Conservation (phyloP, 2,113 vertebrate species). For the Amblyornis subalaris region DNA sequence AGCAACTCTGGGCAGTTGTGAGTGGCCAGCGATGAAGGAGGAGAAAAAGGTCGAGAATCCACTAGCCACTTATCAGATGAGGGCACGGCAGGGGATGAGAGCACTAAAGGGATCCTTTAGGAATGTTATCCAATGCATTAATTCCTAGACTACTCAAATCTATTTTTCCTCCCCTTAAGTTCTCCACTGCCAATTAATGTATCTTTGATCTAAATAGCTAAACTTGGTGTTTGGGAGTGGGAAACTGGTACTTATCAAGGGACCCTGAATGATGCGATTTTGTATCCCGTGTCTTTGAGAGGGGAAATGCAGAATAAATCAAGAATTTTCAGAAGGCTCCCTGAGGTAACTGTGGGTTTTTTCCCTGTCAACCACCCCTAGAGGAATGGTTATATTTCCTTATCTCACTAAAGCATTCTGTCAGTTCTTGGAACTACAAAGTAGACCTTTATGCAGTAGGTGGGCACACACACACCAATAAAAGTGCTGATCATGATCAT, state of each 20-base stretch:
- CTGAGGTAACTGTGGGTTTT: not conserved
- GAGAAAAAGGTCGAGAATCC: not conserved
- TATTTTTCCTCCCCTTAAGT: not conserved
- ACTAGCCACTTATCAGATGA: not conserved
- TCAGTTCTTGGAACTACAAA: conserved; percentile 48
- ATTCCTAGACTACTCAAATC: not conserved
- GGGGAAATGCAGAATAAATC: not conserved
- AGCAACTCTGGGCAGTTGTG: not conserved
- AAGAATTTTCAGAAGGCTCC: conserved; percentile 33
- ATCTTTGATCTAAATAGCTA: conserved; percentile 43
- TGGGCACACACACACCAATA: not conserved
- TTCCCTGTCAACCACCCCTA: not conserved
- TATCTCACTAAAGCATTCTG: conserved; percentile 55
- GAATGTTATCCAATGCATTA: not conserved
- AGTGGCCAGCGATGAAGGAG: not conserved
- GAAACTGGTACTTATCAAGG: conserved; percentile 17
- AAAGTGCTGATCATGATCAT: not conserved
- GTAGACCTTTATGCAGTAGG: conserved; percentile 35
- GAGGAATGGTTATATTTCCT: conserved; percentile 26
- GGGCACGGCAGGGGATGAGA: not conserved
- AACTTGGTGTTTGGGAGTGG: not conserved
- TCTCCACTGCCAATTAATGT: conserved; percentile 23
- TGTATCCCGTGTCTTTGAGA: not conserved
- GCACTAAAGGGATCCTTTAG: not conserved
- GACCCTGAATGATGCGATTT: not conserved